These are phyloP conservation scores for Hypomecis atomaria DNA, from an alignment of 2,888 invertebrate genomes.

Conservation along the genomic window DNA sequence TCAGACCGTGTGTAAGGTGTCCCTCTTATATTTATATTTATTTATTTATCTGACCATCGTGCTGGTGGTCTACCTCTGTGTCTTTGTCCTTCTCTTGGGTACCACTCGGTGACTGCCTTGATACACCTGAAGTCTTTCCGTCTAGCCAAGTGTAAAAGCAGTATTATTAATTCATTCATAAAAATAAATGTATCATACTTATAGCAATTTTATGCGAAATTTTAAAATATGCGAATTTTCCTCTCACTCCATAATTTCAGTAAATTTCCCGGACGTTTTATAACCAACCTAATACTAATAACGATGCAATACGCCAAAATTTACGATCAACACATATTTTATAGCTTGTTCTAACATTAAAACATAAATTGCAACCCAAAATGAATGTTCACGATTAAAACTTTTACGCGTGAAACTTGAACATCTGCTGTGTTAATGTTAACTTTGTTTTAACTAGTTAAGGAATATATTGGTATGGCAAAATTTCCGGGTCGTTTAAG, in stretches of 20 bases:
- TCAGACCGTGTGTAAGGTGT: too few relatives aligned
- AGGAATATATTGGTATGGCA: neutral
- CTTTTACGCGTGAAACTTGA: constrained; percentile 24
- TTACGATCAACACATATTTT: constrained; percentile 23
- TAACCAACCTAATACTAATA: neutral
- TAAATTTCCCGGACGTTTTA: neutral
- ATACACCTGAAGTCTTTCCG: too few relatives aligned
- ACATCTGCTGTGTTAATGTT: constrained; percentile 12
- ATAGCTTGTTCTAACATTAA: constrained; percentile 23
- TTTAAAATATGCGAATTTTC: neutral
- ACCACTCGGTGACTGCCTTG: too few relatives aligned
- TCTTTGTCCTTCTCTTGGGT: too few relatives aligned
- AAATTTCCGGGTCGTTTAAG: constrained; percentile 7
- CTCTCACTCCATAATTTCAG: neutral
- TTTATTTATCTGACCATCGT: too few relatives aligned
- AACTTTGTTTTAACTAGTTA: constrained; percentile 8
- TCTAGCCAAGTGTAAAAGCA: too few relatives aligned
- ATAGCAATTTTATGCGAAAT: too few relatives aligned
- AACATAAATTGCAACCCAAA: constrained; percentile 33
- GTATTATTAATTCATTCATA: too few relatives aligned
- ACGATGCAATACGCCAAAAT: constrained; percentile 8
- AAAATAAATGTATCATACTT: too few relatives aligned
- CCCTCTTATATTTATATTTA: too few relatives aligned
- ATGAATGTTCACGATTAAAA: constrained; percentile 39
- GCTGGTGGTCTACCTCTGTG: too few relatives aligned